Evolutionary conservation across 2,113 vertebrate genomes (phyloP).

Genomic region (Prochilodus magdalenae): DNA sequence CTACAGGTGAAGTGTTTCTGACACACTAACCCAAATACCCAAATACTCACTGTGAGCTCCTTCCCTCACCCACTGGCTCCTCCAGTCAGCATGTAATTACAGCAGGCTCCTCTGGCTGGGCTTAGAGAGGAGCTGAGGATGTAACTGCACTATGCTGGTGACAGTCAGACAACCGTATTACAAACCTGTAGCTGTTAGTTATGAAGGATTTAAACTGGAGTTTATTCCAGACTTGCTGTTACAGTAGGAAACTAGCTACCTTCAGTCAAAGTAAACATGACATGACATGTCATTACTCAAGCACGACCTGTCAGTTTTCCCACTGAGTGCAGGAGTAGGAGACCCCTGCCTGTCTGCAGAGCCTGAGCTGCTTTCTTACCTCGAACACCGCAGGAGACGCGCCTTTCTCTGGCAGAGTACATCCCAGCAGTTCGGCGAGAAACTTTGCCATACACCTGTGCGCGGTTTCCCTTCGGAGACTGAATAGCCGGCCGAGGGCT

Average conservation of each 20-base stretch:
- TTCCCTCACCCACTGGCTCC: slow-evolving; percentile 44
- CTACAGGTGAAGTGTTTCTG: slow-evolving; percentile 15
- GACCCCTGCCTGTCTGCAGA: no score
- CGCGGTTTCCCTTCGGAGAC: slow-evolving; percentile 32
- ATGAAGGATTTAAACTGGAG: not conserved
- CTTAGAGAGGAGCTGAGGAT: not conserved
- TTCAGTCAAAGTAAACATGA: no score
- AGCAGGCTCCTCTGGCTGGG: not conserved
- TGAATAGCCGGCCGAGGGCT: not conserved
- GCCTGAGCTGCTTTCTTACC: slow-evolving; percentile 66
- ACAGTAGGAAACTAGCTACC: not conserved
- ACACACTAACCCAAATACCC: slow-evolving; percentile 40
- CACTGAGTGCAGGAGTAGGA: no score
- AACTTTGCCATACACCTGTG: slow-evolving; percentile 84
- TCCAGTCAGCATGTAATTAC: slow-evolving; percentile 8
- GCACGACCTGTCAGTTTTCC: no score
- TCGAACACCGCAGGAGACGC: slow-evolving; percentile 71
- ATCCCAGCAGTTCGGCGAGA: slow-evolving; percentile 83
- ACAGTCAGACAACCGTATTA: not conserved
- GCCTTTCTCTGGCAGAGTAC: slow-evolving; percentile 80
- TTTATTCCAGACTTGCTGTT: not conserved
- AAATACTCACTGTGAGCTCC: slow-evolving; percentile 43
- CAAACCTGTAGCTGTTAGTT: not conserved
- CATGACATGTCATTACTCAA: no score
- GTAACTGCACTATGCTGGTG: not conserved